These are phyloP conservation scores for Hoplostethus mediterraneus DNA, from an alignment of 2,797 vertebrate genomes.

Conservation along the genomic window DNA sequence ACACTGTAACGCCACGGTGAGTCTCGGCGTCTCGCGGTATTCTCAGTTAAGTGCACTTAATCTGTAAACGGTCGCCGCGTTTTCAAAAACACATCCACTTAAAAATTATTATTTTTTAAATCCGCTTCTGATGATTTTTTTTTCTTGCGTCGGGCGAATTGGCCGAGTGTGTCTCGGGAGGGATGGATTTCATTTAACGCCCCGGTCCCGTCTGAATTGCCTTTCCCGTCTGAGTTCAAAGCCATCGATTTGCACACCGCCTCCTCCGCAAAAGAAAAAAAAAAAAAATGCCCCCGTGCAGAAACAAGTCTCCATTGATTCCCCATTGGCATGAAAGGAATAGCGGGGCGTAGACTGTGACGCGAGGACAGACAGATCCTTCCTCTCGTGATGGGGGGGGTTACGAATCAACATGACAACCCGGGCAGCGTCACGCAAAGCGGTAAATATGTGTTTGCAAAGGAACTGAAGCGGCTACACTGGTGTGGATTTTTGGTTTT, in stretches of 20 bases:
- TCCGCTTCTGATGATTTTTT: conserved; percentile 47
- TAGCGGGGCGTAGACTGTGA: conserved; percentile 46
- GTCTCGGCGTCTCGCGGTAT: conserved; percentile 40
- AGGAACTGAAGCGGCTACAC: conserved; percentile 16
- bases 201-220: conserved; percentile 63
- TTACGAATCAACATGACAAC: conserved; percentile 68
- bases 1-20: conserved; percentile 13
- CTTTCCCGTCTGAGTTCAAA: conserved; percentile 64
- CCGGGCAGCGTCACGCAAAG: conserved; percentile 25
- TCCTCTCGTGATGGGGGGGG: conserved; percentile 51
- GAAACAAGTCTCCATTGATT: conserved; percentile 69
- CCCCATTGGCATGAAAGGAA: conserved; percentile 58
- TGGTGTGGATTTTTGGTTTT: conserved; percentile 19
- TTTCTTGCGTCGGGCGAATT: conserved; percentile 52
- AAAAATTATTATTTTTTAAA: no score
- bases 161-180: conserved; percentile 39
- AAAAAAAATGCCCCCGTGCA: conserved; percentile 50
- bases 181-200: conserved; percentile 66
- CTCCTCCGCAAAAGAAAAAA: conserved; percentile 56
- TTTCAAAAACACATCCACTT: not conserved
- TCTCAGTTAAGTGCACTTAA: conserved; percentile 39
- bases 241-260: conserved; percentile 69
- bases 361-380: conserved; percentile 53
- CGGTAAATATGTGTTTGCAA: conserved; percentile 14
- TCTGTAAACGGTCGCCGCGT: conserved; percentile 17